Conservation (phyloP, 2,797 vertebrate species). For the Myripristis murdjan region DNA sequence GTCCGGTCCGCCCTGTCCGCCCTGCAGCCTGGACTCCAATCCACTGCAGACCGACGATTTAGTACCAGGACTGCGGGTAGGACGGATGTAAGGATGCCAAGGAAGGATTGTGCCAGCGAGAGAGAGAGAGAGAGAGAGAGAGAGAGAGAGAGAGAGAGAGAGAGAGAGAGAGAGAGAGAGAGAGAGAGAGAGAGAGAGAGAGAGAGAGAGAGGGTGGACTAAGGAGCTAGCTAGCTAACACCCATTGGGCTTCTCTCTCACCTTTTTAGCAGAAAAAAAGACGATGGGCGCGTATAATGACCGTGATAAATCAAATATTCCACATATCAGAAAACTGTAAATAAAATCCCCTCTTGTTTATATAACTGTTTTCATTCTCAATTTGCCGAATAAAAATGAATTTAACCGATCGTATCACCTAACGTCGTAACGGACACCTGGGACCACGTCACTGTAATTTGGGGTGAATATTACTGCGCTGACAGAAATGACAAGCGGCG, state of each 20-base stretch:
- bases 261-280: no score
- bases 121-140: conserved; percentile 2
- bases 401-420: no score
- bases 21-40: not conserved
- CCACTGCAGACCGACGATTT: conserved; percentile 2
- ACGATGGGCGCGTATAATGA: no score
- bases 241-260: not conserved
- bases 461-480: conserved; percentile 67
- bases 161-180: conserved; percentile 10
- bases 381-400: no score
- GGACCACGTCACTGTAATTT: conserved; percentile 41
- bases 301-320: no score
- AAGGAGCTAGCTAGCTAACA: no score
- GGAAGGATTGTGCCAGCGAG: not conserved
- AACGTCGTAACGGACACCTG: no score
- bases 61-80: conserved; percentile 61
- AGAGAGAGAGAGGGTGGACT: no score
- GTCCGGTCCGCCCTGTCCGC: not conserved
- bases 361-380: no score
- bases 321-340: no score
- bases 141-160: not conserved
- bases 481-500: no score
- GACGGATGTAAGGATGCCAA: conserved; percentile 34
- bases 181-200: conserved; percentile 2
- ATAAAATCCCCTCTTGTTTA: no score